Evolutionary conservation across 1,140 invertebrate genomes (phyloP).

Genomic region (Cherax destructor): DNA sequence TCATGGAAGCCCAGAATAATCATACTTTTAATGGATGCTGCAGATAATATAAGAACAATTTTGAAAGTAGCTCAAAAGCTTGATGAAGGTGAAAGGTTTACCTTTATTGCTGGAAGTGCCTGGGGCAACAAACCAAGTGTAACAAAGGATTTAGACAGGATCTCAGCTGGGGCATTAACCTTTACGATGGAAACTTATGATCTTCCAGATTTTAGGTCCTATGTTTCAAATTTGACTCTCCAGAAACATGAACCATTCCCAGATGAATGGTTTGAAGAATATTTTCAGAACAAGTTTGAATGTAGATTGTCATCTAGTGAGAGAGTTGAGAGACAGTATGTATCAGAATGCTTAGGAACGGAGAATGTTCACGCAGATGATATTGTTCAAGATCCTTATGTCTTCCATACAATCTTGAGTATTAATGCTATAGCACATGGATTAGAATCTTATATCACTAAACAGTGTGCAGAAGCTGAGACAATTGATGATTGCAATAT

Average conservation of each 20-base stretch:
- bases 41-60: constrained; percentile 70
- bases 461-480: constrained; percentile 71
- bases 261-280: constrained; percentile 77
- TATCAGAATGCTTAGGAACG: constrained; percentile 72
- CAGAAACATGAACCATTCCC: constrained; percentile 75
- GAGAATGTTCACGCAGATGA: constrained; percentile 71
- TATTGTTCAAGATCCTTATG: constrained; percentile 73
- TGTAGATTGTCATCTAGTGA: constrained; percentile 73
- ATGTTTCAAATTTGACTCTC: constrained; percentile 75
- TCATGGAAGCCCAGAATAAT: constrained; percentile 69
- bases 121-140: constrained; percentile 69
- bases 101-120: constrained; percentile 66
- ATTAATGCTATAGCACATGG: constrained; percentile 76
- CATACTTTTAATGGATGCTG: constrained; percentile 66
- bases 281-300: constrained; percentile 75
- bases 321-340: constrained; percentile 73
- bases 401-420: constrained; percentile 76
- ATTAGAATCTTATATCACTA: constrained; percentile 73
- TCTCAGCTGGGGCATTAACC: constrained; percentile 70
- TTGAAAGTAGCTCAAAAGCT: constrained; percentile 61
- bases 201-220: constrained; percentile 75
- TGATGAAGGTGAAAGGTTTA: constrained; percentile 50
- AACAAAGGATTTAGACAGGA: constrained; percentile 46
- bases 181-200: constrained; percentile 75
- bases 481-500: constrained; percentile 69